Evolutionary conservation across 1,140 invertebrate genomes (phyloP), one percentile per base, ranked within the genome.

Genomic region (Meloidogyne exigua): DNA sequence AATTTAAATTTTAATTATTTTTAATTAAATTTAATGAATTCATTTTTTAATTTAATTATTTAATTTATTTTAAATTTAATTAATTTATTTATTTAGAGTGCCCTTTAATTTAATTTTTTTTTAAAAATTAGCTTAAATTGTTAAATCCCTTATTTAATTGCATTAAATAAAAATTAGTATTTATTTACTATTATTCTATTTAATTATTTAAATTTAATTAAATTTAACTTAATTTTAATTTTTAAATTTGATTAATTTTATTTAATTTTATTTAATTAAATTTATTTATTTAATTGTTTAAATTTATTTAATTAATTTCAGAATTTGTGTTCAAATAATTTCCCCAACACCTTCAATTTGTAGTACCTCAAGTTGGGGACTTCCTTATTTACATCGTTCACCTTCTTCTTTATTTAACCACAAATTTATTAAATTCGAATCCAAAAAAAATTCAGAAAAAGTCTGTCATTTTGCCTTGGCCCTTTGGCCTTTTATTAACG

Each of bases 391-490:
- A 11, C 63, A 75, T 23, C 32, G 68, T 0, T 10, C 75, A 15
- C 39, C 76, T 1, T 49, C 76, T 5, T 44, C 69, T 62, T 63
- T 68, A 1, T 68, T 80, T 64, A 36, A 70, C 9, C 72, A 39
- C 11, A 49, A 76, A 67, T 78, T 76, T 69, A 39, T 81, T 57
- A 68, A 80, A 57, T 84, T 72, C 57, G 36, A 3, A 2, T 83
- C 79, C 26, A 28, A 26, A 13, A 66, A 42, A 10, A 66, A 42
- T 32, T 66, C 81, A 23, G 42, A 25, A 93, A 93, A 87, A 89
- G n/a, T n/a, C n/a, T n/a, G n/a, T 94, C 76, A 93, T 92, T 85
- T 91, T 91, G 9, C 91, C 92, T 80, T 90, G 91, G 82, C 91
- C 93, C 74, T 90, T 90, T 76, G 91, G 91, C 15, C 93, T 92